Evolutionary conservation across 2,888 invertebrate genomes (phyloP), one percentile per base, ranked within the genome.

Genomic region (Panopea generosa): DNA sequence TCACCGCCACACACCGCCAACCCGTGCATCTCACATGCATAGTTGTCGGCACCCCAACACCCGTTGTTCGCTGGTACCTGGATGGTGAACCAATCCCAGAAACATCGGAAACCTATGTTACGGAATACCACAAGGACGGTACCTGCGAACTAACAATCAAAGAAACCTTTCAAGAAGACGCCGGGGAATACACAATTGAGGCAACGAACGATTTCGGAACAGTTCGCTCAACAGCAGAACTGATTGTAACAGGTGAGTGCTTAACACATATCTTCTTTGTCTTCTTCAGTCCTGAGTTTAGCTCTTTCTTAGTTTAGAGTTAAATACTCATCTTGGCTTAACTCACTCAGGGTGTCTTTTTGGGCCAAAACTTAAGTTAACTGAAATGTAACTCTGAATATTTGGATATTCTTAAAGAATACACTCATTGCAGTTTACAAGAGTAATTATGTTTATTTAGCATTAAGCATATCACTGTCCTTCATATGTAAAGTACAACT

Each of bases 101-200:
- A 43, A 86, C 94, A 6, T 82, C 86, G 27, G 81, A 83, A 27
- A 88, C 87, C 56, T 83, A 85, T 59, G 81, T 86, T 33, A 78
- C 84, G 0, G 83, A 84, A 60, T 84, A 80, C 56, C 75, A 88
- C 79, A 61, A 87, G 71, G 87, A 86, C 72, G 89, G 89, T 27
- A 95, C 95, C 80, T 97, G 96, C 90, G 96, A 96, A 50, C 94
- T 99, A 56, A 98, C 98, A 92, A 95, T 99, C 56, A 94, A 98
- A 11, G 97, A 98, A 87, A 97, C 98, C 16, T 98, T 98, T 91
- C 97, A 99, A 20, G 96, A 96, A 87, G 99, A 99, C 93, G 97
- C 97, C 9, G 99, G 99, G 20, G 97, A 98, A 1, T 99, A 98
- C 92, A 97, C 97, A 7, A 98, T 98, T 89, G 96, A 97, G 92